A percentile compares a stretch with the other conserved stretches of the same genome.
Evolutionary conservation across 2,113 vertebrate genomes (phyloP).

Genomic region (Spermophilus dauricus): DNA sequence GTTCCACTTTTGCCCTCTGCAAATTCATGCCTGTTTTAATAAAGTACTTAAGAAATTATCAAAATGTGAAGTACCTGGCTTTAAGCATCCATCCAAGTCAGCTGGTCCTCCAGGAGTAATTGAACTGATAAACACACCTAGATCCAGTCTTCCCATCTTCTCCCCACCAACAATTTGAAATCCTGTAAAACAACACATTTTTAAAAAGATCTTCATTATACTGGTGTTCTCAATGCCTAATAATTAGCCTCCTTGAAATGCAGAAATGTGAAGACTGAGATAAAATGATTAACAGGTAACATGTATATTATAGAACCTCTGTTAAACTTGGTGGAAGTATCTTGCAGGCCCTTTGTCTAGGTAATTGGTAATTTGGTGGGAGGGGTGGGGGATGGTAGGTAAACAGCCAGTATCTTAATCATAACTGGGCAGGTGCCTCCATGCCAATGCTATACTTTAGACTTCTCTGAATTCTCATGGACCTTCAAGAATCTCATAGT

Average conservation of each 20-base stretch:
- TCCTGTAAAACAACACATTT: slow-evolving; percentile 86
- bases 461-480: neutral
- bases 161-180: slow-evolving; percentile 96
- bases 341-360: neutral
- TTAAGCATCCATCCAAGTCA: slow-evolving; percentile 93
- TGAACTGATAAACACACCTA: slow-evolving; percentile 95
- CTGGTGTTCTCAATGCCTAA: slow-evolving; percentile 30
- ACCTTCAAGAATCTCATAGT: neutral
- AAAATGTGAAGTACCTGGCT: slow-evolving; percentile 91
- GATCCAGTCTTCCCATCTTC: slow-evolving; percentile 92
- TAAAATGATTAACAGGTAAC: neutral
- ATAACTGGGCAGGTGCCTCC: neutral
- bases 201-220: neutral
- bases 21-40: neutral
- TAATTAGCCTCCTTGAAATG: slow-evolving; percentile 13
- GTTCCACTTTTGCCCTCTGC: neutral
- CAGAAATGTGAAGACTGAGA: neutral
- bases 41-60: neutral
- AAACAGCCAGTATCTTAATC: neutral
- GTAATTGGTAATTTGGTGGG: neutral
- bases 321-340: neutral
- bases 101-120: slow-evolving; percentile 96
- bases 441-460: neutral
- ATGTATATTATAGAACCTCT: neutral
- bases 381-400: neutral